Conservation (phyloP, 2,797 vertebrate genomes). For the Periophthalmus magnuspinnatus region DNA sequence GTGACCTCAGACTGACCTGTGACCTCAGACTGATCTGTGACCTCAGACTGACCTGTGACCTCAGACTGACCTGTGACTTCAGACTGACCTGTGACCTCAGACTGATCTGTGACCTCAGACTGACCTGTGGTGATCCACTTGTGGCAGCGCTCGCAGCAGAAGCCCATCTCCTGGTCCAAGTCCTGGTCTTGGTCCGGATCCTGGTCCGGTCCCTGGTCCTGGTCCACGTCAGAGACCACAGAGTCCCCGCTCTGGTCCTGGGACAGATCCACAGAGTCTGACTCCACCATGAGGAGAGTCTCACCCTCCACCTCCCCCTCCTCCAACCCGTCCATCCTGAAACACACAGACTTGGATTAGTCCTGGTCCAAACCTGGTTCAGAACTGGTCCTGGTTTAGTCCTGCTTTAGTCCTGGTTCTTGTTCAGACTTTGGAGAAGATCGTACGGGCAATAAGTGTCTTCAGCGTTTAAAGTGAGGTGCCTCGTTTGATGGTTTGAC, state of each 20-base stretch:
- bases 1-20: constrained; percentile 41
- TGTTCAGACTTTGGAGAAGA: too few relatives aligned
- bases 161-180: constrained; percentile 85
- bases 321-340: constrained; percentile 84
- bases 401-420: not conserved
- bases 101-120: not conserved
- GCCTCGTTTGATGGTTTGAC: too few relatives aligned
- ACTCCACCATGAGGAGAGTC: constrained; percentile 93
- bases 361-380: too few relatives aligned
- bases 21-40: too few relatives aligned
- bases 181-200: constrained; percentile 3
- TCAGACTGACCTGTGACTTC: too few relatives aligned
- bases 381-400: too few relatives aligned
- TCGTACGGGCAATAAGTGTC: too few relatives aligned
- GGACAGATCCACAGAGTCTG: constrained; percentile 92
- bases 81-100: too few relatives aligned
- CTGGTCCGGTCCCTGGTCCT: constrained; percentile 54
- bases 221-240: constrained; percentile 89
- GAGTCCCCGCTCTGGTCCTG: constrained; percentile 97
- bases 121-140: constrained; percentile 88
- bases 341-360: not conserved
- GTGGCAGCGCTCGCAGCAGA: constrained; percentile 96
- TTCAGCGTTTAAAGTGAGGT: too few relatives aligned
- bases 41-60: too few relatives aligned
- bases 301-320: constrained; percentile 96